These are phyloP conservation scores for Gisinianus flammeolus DNA, from an alignment of 2,888 invertebrate genomes.

Conservation along the genomic window DNA sequence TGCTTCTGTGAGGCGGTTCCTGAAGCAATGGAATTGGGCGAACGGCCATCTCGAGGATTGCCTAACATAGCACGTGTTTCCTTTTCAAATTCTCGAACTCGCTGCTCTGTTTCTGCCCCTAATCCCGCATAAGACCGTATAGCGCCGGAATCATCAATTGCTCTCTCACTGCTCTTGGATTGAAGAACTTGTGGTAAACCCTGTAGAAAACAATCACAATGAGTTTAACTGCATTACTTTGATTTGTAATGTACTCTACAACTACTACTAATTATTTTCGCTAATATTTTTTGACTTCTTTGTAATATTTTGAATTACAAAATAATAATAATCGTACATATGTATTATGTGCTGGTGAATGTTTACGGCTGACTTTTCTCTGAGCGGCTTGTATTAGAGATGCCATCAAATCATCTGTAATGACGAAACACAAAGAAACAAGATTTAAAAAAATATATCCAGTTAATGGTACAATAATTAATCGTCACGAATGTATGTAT, in stretches of 20 bases:
- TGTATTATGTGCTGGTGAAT: conserved; percentile 46
- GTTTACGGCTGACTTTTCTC: conserved; percentile 52
- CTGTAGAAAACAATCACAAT: conserved; percentile 28
- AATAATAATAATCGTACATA: conserved; percentile 45
- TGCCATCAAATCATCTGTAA: conserved; percentile 52
- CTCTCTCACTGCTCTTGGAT: conserved; percentile 53
- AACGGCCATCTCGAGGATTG: conserved; percentile 57
- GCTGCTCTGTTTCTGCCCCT: conserved; percentile 69
- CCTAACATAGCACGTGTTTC: conserved; percentile 77
- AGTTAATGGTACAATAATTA: too few species aligned
- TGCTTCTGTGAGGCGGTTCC: background rate
- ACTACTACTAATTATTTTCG: too few species aligned
- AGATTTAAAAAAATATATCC: too few species aligned
- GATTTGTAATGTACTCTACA: too few species aligned
- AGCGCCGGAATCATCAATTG: conserved; percentile 61
- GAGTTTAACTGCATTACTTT: too few species aligned
- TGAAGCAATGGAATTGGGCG: conserved; percentile 47
- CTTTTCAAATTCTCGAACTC: conserved; percentile 74
- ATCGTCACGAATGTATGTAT: too few species aligned
- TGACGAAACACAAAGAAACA: too few species aligned
- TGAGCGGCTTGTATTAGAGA: conserved; percentile 57
- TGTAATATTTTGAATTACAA: too few species aligned
- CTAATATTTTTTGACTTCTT: too few species aligned
- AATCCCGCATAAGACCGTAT: conserved; percentile 69
- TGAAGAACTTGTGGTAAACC: conserved; percentile 45